A percentile compares a stretch with the other conserved stretches of the same genome.
These are phyloP conservation scores for Strongylocentrotus purpuratus DNA, from an alignment of 35 echinoderm and acorn worm genomes.

Conservation along the genomic window DNA sequence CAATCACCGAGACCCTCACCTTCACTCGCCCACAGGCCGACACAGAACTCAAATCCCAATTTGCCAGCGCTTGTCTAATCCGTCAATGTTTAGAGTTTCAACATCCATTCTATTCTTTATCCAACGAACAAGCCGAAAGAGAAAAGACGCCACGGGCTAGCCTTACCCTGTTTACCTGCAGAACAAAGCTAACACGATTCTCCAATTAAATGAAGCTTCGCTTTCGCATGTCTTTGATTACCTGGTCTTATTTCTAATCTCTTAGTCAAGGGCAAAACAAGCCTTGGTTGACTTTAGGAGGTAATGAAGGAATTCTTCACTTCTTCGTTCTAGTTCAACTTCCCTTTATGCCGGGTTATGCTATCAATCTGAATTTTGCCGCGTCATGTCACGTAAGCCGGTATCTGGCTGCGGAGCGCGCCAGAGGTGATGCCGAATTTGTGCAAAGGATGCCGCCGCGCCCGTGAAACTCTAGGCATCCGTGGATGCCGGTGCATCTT, in stretches of 20 bases:
- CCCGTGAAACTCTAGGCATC: not conserved
- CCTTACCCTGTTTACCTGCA: not conserved
- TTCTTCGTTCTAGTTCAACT: not conserved
- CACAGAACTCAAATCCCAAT: not conserved
- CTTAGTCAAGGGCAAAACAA: not conserved
- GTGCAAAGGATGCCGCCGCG: not conserved
- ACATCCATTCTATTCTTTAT: not conserved
- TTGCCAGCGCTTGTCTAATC: not conserved
- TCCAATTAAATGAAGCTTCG: not conserved
- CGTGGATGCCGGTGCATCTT: not conserved
- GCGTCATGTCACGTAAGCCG: not conserved
- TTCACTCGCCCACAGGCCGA: not conserved
- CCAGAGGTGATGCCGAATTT: slow-evolving; percentile 1
- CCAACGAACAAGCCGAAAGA: not conserved
- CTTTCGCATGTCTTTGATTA: not conserved
- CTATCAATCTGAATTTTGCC: not conserved
- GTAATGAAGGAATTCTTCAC: not conserved
- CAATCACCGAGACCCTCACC: not conserved
- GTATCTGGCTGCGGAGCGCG: not conserved
- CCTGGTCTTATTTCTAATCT: not conserved
- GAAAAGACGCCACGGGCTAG: not conserved
- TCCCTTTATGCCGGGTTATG: not conserved
- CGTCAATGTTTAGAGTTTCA: slow-evolving; percentile 17
- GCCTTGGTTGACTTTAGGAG: not conserved
- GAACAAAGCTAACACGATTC: not conserved